These are phyloP conservation scores for Pelodiscus sinensis DNA, from an alignment of 2,113 vertebrate species.

Conservation along the genomic window DNA sequence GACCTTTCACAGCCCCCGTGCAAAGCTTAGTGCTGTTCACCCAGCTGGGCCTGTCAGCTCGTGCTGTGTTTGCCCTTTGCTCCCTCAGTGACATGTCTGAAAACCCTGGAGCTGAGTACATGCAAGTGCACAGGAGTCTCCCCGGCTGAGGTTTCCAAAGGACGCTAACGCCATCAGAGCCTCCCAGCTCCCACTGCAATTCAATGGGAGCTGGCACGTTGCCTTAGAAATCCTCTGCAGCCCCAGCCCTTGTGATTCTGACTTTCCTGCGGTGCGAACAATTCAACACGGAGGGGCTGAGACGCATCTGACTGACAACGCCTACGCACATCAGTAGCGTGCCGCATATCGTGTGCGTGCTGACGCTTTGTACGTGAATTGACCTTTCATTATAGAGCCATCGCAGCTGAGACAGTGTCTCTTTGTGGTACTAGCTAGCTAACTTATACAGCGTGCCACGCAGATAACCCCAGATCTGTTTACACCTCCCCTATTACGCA, in stretches of 20 bases:
- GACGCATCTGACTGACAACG: not conserved
- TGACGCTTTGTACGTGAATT: not conserved
- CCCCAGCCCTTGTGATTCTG: not conserved
- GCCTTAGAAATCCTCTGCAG: not conserved
- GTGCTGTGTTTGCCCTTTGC: not conserved
- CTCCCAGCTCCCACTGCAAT: not conserved
- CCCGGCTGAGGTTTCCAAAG: too few species aligned
- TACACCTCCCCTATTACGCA: not conserved
- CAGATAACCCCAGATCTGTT: not conserved
- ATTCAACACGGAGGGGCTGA: not conserved
- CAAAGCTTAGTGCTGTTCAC: not conserved
- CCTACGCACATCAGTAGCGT: slow-evolving; percentile 19
- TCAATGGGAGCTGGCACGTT: not conserved
- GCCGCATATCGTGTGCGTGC: not conserved
- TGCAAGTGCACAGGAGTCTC: not conserved
- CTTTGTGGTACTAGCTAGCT: not conserved
- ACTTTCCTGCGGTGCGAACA: not conserved
- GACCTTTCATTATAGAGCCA: not conserved
- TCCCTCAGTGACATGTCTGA: not conserved
- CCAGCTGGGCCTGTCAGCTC: not conserved
- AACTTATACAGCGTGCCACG: not conserved
- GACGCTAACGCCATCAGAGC: too few species aligned
- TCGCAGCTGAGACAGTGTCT: not conserved
- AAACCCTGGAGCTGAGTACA: not conserved
- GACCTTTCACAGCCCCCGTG: rapidly evolving